Evolutionary conservation across 2,888 invertebrate species (phyloP), one percentile per base, ranked within the genome.

Genomic region (Cheilosia vernalis): DNA sequence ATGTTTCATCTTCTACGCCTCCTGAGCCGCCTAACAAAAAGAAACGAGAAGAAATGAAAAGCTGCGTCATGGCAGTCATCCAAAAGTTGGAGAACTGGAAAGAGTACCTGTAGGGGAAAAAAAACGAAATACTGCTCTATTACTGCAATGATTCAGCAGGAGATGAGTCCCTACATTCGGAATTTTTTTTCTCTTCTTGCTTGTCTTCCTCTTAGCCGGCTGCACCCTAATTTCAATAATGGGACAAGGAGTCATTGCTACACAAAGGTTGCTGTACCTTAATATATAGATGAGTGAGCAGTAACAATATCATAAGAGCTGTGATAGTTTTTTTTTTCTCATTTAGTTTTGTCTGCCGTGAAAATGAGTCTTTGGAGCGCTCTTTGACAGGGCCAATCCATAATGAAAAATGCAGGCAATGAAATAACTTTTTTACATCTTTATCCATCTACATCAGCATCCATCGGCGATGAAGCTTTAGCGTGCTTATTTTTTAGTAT

Each of bases 211-310:
- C 66, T 51, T 60, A 67, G 67, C 70, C 81, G 42, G 70, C 85
- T 76, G 81, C 76, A 85, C 70, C 85, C 85, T 85, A 85, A 85
- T 85, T 85, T 85, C 81, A 85, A 85, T 85, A 85, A 85, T 85
- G 85, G 85, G 70, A 81, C 76, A 72, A 70, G 66, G 76, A 85
- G 61, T 67, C 85, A 85, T 85, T 63, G 42, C 81, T 49, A 60
- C 63, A 85, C 58, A 81, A 85, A 77, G 85, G 74, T 74, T 69
- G 67, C 73, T 84, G 74, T 80, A 84, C 74, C 74, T 61, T 70
- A 42, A 61, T 58, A 56, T 63, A 66, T 58, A 33, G 60, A 66
- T 70, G 53, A 74, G 61, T 69, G 84, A 84, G 79, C 79, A 61
- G 73, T 63, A 74, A 84, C 80, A 80, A 80, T 74, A 70, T 80